These are phyloP conservation scores for Amyelois transitella DNA, from an alignment of 1,140 invertebrate species.

Conservation along the genomic window DNA sequence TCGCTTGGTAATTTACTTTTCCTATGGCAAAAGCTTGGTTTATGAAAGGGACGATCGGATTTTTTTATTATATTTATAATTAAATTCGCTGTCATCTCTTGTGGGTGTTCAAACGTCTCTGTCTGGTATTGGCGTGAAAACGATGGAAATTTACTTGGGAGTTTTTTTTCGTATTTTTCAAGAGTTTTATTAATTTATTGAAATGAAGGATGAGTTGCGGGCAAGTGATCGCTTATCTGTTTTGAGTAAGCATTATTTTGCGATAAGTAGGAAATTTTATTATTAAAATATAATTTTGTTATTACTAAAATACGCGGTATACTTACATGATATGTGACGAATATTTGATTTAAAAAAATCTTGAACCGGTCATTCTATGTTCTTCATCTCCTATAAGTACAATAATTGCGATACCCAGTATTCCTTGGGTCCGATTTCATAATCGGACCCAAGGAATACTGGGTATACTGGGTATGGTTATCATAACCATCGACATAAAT, in stretches of 20 bases:
- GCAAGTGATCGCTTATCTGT: neutral
- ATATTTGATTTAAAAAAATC: too few species aligned
- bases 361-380: too few species aligned
- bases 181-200: slow-evolving; percentile 62
- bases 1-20: slow-evolving; percentile 20
- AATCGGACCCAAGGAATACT: too few species aligned
- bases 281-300: too few species aligned
- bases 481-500: slow-evolving; percentile 34
- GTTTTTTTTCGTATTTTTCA: slow-evolving; percentile 35
- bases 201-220: slow-evolving; percentile 1
- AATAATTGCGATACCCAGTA: too few species aligned
- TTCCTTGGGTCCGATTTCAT: too few species aligned
- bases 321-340: too few species aligned
- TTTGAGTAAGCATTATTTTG: neutral
- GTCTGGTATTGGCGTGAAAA: slow-evolving; percentile 67
- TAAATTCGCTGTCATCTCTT: slow-evolving; percentile 70
- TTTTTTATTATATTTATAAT: slow-evolving; percentile 73
- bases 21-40: slow-evolving; percentile 23
- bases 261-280: neutral
- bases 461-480: neutral
- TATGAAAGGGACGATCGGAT: slow-evolving; percentile 57
- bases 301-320: too few species aligned
- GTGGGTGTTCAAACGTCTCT: slow-evolving; percentile 51
- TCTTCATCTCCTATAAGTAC: too few species aligned
- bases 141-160: slow-evolving; percentile 46